Percentiles rank a stretch among this genome's conserved stretches.
These are phyloP conservation scores for Rhinella marina DNA, from an alignment of 2,797 vertebrate species.

Conservation along the genomic window DNA sequence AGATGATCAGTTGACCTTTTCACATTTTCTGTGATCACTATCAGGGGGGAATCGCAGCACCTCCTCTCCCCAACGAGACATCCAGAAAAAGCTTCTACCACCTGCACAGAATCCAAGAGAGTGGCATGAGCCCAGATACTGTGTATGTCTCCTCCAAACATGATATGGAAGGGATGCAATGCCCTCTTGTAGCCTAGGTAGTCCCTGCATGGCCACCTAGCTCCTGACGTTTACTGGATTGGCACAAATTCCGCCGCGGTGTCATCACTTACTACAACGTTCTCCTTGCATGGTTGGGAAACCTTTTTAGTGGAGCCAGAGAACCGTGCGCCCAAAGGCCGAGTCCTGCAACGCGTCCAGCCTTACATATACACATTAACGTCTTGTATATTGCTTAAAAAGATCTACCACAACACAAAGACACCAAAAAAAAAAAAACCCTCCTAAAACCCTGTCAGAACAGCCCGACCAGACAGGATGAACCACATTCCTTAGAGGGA, in stretches of 20 bases:
- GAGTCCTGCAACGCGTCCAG: neutral
- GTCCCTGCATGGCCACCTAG: neutral
- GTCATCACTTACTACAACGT: neutral
- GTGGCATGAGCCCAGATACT: neutral
- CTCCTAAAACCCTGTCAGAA: neutral
- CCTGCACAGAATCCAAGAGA: neutral
- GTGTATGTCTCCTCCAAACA: neutral
- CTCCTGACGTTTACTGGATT: neutral
- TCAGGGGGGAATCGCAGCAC: too few relatives aligned
- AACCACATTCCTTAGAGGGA: slow-evolving; percentile 39
- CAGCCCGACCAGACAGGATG: neutral
- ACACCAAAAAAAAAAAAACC: neutral
- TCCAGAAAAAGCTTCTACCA: neutral
- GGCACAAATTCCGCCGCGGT: neutral
- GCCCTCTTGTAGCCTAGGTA: neutral
- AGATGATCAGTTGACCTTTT: too few relatives aligned
- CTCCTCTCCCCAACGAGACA: too few relatives aligned
- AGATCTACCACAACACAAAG: neutral
- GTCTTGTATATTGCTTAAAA: neutral
- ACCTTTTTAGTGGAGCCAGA: neutral
- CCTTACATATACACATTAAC: neutral
- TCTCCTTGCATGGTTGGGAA: neutral
- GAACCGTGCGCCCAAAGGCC: neutral
- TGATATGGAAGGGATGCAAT: neutral
- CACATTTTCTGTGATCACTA: too few relatives aligned